phyloP scores from a whole-genome alignment of 2,888 invertebrate species.

The Melinopterus prodromus region DNA sequence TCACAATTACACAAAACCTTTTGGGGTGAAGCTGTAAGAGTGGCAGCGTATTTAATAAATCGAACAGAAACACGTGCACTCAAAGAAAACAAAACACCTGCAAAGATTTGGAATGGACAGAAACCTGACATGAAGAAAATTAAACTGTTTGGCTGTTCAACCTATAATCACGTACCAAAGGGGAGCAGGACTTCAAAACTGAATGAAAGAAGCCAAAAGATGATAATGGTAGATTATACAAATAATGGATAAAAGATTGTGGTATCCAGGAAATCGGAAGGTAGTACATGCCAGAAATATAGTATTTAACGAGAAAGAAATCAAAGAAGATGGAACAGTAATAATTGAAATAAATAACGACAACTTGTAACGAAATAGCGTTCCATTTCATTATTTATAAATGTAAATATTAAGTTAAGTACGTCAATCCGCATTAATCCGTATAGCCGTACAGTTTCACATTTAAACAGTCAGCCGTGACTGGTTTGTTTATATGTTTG shows the following conservation, averaged over 20 bases:
- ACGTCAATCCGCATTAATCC: too few relatives aligned
- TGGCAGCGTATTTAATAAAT: too few relatives aligned
- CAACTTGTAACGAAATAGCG: too few relatives aligned
- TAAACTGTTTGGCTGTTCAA: slow-evolving; percentile 22
- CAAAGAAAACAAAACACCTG: slow-evolving; percentile 10
- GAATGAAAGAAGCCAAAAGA: slow-evolving; percentile 8
- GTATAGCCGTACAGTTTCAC: too few relatives aligned
- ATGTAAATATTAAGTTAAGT: too few relatives aligned
- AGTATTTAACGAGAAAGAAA: neutral
- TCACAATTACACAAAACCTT: too few relatives aligned
- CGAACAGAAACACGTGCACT: neutral
- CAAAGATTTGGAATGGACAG: slow-evolving; percentile 7
- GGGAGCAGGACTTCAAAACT: slow-evolving; percentile 13
- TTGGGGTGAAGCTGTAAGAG: too few relatives aligned
- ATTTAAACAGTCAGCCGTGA: too few relatives aligned
- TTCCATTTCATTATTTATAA: too few relatives aligned
- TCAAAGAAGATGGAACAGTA: slow-evolving; percentile 9
- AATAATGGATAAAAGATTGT: slow-evolving; percentile 7
- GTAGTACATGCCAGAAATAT: slow-evolving; percentile 15
- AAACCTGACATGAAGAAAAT: slow-evolving; percentile 10
- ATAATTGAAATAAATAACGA: slow-evolving; percentile 6
- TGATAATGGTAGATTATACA: slow-evolving; percentile 8
- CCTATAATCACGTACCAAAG: slow-evolving; percentile 15
- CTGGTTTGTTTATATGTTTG: too few relatives aligned
- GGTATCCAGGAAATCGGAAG: neutral